phyloP scores from a whole-genome alignment of 2,888 invertebrate species.

The Branchipolynoe longqiensis region DNA sequence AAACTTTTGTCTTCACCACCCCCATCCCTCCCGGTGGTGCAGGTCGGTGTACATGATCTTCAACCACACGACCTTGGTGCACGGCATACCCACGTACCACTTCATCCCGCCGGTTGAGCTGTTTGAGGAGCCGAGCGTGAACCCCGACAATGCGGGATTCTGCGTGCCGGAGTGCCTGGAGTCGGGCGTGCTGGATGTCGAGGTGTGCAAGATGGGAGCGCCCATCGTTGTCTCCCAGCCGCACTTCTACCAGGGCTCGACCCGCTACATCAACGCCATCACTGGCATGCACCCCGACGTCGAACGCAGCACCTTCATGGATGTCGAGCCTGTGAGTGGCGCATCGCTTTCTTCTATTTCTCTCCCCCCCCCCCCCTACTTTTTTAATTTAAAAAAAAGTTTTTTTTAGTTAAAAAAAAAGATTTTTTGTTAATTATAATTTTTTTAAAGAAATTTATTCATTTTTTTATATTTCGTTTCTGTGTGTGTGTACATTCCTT shows the following conservation, averaged over 20 bases:
- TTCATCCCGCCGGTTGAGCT: constrained; percentile 68
- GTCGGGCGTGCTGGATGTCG: constrained; percentile 70
- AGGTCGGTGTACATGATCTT: constrained; percentile 67
- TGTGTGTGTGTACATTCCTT: too few relatives aligned
- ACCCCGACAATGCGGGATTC: constrained; percentile 72
- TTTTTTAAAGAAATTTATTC: not conserved
- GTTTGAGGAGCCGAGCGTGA: constrained; percentile 66
- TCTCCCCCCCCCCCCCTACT: too few relatives aligned
- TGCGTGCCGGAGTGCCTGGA: constrained; percentile 71
- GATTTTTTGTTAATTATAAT: not conserved
- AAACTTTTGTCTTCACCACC: not conserved
- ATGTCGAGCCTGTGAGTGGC: constrained; percentile 86
- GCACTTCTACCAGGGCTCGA: constrained; percentile 90
- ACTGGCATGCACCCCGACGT: constrained; percentile 87
- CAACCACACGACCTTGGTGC: constrained; percentile 40
- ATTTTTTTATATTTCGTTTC: not conserved
- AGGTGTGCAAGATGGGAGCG: constrained; percentile 84
- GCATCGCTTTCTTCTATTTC: not conserved
- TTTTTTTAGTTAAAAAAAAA: too few relatives aligned
- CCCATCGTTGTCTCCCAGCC: constrained; percentile 91
- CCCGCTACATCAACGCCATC: constrained; percentile 85
- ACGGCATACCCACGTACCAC: constrained; percentile 64
- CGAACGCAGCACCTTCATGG: constrained; percentile 88
- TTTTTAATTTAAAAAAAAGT: too few relatives aligned
- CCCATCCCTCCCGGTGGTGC: not conserved